Percentiles rank a stretch among this genome's conserved stretches.
Conservation (phyloP, 1,140 invertebrate genomes). For the Polyergus mexicanus region DNA sequence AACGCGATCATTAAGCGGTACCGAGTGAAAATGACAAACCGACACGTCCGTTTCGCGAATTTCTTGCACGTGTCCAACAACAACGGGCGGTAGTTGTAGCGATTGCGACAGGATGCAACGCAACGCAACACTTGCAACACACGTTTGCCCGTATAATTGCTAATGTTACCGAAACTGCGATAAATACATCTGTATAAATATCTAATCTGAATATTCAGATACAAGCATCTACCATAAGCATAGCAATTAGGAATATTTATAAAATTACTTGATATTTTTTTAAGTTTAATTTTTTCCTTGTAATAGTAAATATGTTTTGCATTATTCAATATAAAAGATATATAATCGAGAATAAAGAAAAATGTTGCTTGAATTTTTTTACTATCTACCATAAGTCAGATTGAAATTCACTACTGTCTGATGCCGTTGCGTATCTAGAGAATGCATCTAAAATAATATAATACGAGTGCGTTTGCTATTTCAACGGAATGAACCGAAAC, state of each 20-base stretch:
- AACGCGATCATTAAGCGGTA: slow-evolving; percentile 38
- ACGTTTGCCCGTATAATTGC: neutral
- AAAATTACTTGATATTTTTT: slow-evolving; percentile 2
- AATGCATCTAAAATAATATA: slow-evolving; percentile 26
- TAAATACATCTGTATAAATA: slow-evolving; percentile 23
- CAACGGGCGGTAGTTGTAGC: neutral
- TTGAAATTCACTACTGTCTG: neutral
- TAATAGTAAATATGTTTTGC: slow-evolving; percentile 4
- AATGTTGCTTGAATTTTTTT: slow-evolving; percentile 26
- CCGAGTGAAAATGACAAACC: slow-evolving; percentile 71
- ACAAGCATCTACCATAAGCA: neutral
- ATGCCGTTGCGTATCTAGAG: neutral
- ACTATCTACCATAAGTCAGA: neutral
- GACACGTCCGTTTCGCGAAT: slow-evolving; percentile 64
- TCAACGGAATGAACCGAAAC: slow-evolving; percentile 22
- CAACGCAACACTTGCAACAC: neutral
- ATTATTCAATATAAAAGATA: slow-evolving; percentile 8
- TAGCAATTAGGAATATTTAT: neutral
- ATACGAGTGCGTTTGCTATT: neutral
- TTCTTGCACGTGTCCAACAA: slow-evolving; percentile 55
- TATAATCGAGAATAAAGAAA: neutral
- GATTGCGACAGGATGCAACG: slow-evolving; percentile 20
- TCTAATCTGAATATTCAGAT: neutral
- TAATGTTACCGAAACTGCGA: slow-evolving; percentile 24
- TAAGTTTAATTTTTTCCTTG: slow-evolving; percentile 7